Evolutionary conservation across 2,888 invertebrate species (phyloP).

Genomic region (Anagyrus pseudococci): DNA sequence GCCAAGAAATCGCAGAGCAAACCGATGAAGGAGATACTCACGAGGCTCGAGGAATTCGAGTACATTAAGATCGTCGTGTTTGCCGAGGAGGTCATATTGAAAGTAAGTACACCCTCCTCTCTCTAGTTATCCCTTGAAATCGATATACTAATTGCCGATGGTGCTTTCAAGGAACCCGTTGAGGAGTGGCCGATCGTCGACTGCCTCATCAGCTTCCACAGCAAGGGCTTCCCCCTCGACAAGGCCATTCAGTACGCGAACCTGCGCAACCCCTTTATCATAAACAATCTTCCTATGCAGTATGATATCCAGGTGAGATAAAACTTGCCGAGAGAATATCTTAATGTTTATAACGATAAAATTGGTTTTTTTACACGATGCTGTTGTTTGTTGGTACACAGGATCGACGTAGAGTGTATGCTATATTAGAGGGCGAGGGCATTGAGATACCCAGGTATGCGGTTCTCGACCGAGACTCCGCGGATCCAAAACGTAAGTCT

Average conservation of each 20-base stretch:
- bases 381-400: constrained; percentile 56
- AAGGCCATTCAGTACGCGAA: constrained; percentile 97
- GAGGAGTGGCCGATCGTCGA: constrained; percentile 99
- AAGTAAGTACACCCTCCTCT: constrained; percentile 65
- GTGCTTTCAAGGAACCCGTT: constrained; percentile 76
- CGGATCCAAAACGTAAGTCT: constrained; percentile 85
- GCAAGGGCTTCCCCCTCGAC: constrained; percentile 97
- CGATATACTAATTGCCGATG: background rate
- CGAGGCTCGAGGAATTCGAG: constrained; percentile 93
- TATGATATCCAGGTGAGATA: constrained; percentile 87
- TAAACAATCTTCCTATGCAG: constrained; percentile 98
- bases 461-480: constrained; percentile 91
- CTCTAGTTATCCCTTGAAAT: background rate
- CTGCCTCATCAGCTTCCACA: constrained; percentile 97
- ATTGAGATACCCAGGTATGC: constrained; percentile 98
- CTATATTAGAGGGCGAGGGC: constrained; percentile 90
- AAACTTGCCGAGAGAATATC: no score
- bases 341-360: no score
- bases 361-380: no score
- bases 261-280: constrained; percentile 91
- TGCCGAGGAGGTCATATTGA: constrained; percentile 93
- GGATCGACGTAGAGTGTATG: constrained; percentile 93
- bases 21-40: constrained; percentile 99
- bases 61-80: constrained; percentile 95
- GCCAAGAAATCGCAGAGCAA: constrained; percentile 98